Base-by-base conservation (phyloP, 2,888 invertebrate species). In the Rhogogaster chlorosoma region DNA sequence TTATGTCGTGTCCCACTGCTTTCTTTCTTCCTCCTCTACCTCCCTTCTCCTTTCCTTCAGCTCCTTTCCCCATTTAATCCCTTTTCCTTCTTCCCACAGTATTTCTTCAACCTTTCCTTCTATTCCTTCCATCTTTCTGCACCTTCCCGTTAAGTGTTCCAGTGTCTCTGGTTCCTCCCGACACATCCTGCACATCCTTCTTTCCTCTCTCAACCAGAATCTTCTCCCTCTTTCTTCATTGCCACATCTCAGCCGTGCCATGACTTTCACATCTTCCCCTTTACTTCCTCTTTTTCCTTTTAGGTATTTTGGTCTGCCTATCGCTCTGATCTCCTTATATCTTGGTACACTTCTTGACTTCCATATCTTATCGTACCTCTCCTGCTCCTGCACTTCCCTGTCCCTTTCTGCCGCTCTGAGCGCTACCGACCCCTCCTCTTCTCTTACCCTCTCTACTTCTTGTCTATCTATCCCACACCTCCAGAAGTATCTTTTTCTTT, bases 401-500 rank as follows among this genome's bases (percentile, higher is more conserved):
- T 80, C 85, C 85, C 83, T 70, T 15, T 9, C 64, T 26, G 36
- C 67, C 32, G 18, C 84, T 53, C 42, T 75, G 2, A 26, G 71
- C 61, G 38, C 78, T 78, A 22, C 45, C 36, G 49, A 26, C 32
- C 38, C 85, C 36, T 53, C 57, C 36, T 49, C 18, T 36, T 29
- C 84, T 84, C 85, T 86, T 77, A 53, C 36, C 12, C 78, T 84
- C 26, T 87, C 84, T 77, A 84, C 84, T 42, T 85, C 84, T 83
- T 57, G 70, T n/a, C 71, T 77, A 45, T 61, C 22, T 6, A 84
- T 53, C 61, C 86, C 87, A 42, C 85, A 85, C 61, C 77, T 86
- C 78, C 84, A 84, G 10, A 61, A 71, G 49, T 26, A 86, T 70
- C 67, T 70, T 42, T 64, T 70, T 38, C 85, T 77, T 45, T 86